Evolutionary conservation across 1,140 invertebrate species (phyloP), one percentile per base, ranked within the genome.

Genomic region (Brachionus sp.): DNA sequence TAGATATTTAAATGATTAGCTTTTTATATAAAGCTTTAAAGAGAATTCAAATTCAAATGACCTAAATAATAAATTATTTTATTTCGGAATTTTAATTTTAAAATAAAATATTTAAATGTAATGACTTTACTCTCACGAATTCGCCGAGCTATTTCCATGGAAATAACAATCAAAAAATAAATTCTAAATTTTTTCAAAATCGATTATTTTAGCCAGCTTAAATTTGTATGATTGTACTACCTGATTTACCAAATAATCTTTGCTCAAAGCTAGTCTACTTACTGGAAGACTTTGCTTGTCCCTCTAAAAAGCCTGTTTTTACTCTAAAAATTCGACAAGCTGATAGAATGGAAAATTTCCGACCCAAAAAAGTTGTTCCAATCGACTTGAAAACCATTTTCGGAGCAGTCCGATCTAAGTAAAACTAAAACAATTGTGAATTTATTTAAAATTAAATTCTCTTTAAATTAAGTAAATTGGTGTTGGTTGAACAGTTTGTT

Each of bases 341-440:
- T 16, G 3, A 23, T 1, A 73, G n/a, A 39, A 73, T 73, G 68
- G 68, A 73, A 39, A 73, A 73, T 7, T 73, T 73, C 9, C 37
- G 39, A 12, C 19, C 33, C 9, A 73, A 73, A 19, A 39, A 73
- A 73, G 1, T 23, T n/a, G 16, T 39, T 16, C 37, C 68, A 3
- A 73, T 44, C 16, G 68, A 73, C 16, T 73, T 73, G 16, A 78
- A 13, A 16, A 50, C 46, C 19, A 78, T 78, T 16, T 78, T 78
- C 19, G 77, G 77, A 10, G 25, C 25, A 23, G 77, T 80, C 25
- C 7, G 77, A 57, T 39, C 77, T 7, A 53, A 66, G 77, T 80
- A 80, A 42, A 10, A 37, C 10, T 39, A 42, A 3, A 62, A 46
- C 23, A 19, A 35, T 53, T 53, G n/a, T 62, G n/a, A 62, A 29